Evolutionary conservation across 2,888 invertebrate species (phyloP).

Genomic region (Nemotelus pantherinus): DNA sequence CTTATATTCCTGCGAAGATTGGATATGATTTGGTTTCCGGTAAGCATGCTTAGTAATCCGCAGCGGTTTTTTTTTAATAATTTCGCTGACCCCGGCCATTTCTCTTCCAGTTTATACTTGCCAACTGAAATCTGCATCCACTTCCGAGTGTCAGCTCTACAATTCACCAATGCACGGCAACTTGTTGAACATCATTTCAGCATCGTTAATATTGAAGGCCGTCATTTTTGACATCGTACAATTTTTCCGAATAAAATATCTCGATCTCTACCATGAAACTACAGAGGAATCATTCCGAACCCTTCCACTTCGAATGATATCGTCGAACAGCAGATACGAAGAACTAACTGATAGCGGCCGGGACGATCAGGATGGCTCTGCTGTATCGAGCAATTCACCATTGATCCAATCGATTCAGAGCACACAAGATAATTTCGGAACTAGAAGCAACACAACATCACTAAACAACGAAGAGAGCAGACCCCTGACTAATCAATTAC

Average conservation of each 20-base stretch:
- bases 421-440: conserved; percentile 32
- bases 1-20: conserved; percentile 72
- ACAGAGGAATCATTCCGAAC: conserved; percentile 37
- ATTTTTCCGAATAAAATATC: conserved; percentile 64
- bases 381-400: conserved; percentile 14
- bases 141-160: conserved; percentile 65
- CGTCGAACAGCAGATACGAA: conserved; percentile 32
- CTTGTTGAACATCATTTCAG: conserved; percentile 66
- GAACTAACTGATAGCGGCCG: conserved; percentile 2
- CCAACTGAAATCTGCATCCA: conserved; percentile 64
- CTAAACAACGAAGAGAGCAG: neutral
- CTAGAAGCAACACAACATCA: neutral
- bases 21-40: conserved; percentile 71
- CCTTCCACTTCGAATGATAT: conserved; percentile 12
- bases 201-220: conserved; percentile 63
- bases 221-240: conserved; percentile 65
- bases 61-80: neutral
- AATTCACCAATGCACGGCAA: conserved; percentile 65
- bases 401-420: conserved; percentile 40
- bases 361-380: neutral
- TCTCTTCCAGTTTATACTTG: conserved; percentile 63
- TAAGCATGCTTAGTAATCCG: conserved; percentile 55
- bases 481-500: neutral
- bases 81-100: neutral
- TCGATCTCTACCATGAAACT: conserved; percentile 59